Evolutionary conservation across 92 coral and sea anemone species (phyloP), one percentile per base, ranked within the genome.

Genomic region (Phenganax stokvisi): DNA sequence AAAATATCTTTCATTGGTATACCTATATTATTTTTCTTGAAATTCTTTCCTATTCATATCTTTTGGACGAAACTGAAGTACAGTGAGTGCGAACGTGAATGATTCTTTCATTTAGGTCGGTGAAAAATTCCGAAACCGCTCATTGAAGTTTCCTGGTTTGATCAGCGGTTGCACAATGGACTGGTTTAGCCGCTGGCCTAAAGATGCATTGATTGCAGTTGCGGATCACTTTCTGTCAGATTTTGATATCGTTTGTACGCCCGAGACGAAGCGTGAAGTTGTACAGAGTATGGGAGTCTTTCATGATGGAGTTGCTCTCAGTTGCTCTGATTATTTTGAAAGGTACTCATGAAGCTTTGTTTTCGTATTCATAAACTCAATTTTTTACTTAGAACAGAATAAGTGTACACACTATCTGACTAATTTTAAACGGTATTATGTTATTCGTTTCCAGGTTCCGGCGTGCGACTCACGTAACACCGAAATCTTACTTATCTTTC

Each of bases 161-260:
- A 93, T 93, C 87, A 93, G 97, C 62, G 97, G 97, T 67, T 93
- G 97, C 76, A 93, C 97, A 27, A 93, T 93, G 97, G 97, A 93
- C 82, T 93, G 97, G 97, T 93, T 93, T 29, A 92, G 96, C 93
- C 97, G 97, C 91, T 93, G 97, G 97, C 97, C 97, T 6, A 93
- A 93, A 72, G 97, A 93, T 84, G 97, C 97, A 28, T 83, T 93
- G 85, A 93, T 93, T 77, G 97, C 97, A 12, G 97, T 93, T 11
- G 96, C 97, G 64, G 89, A 93, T 74, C 97, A 93, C 67, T 93
- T 93, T 78, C 73, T 93, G 69, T 89, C 97, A 65, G 84, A 54
- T 73, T 93, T 89, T 83, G 97, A 93, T 27, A 87, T 93, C 9
- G 97, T 87, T 44, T 93, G 97, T 74, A 87, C 86, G 9, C 51